Conservation (phyloP, 2,113 vertebrate genomes). For the Acrocephalus arundinaceus region DNA sequence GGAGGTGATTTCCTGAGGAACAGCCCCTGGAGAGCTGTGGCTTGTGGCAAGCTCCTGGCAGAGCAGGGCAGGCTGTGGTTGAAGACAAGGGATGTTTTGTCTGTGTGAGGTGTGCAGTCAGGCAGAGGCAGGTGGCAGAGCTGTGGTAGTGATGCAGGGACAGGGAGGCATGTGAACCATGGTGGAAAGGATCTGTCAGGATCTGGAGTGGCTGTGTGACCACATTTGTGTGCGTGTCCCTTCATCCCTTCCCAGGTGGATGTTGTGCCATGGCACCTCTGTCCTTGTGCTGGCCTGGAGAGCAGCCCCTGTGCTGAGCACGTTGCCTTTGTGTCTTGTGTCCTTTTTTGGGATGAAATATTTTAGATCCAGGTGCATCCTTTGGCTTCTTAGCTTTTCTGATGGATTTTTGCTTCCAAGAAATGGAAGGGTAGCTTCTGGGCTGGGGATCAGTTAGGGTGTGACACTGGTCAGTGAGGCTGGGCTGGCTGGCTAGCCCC, state of each 20-base stretch:
- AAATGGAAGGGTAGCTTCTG: background rate
- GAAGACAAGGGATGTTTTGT: background rate
- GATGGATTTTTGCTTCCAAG: background rate
- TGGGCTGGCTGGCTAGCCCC: background rate
- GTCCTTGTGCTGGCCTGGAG: background rate
- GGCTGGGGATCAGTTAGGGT: background rate
- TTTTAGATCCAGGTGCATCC: background rate
- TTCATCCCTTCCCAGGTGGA: background rate
- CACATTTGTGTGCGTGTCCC: fast-evolving
- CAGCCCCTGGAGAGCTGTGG: background rate
- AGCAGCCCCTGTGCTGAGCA: background rate
- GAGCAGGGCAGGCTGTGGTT: background rate
- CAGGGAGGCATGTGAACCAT: background rate
- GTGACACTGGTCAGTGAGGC: fast-evolving
- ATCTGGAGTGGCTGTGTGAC: background rate
- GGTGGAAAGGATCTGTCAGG: background rate
- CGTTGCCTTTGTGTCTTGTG: background rate
- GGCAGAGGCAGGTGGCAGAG: background rate
- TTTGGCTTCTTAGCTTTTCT: background rate
- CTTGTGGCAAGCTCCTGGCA: background rate
- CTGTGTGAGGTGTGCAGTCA: background rate
- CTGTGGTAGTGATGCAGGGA: background rate
- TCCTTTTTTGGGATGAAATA: background rate
- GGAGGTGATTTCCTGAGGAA: background rate
- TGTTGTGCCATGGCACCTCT: background rate